Evolutionary conservation across 2,888 invertebrate species (phyloP).

Genomic region (Cataglyphis albicans): DNA sequence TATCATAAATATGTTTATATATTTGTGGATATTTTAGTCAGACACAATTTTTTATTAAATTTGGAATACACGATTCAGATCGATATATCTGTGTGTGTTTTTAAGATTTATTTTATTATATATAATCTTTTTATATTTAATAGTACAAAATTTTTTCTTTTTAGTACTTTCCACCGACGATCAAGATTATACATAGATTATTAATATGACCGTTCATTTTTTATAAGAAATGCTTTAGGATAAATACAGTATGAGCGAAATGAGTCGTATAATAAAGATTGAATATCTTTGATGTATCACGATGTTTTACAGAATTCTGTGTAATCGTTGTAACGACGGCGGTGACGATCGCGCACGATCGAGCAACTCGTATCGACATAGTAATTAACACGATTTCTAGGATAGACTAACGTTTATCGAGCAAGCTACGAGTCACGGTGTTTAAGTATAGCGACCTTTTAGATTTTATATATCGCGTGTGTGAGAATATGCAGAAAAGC

Average conservation of each 20-base stretch:
- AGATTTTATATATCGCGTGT: constrained; percentile 84
- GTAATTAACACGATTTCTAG: constrained; percentile 69
- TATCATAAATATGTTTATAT: not conserved
- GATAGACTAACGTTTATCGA: constrained; percentile 80
- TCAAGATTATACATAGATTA: constrained; percentile 17
- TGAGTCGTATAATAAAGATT: constrained; percentile 8
- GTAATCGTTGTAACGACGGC: constrained; percentile 44
- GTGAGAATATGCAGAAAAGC: constrained; percentile 77
- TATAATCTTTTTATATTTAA: not conserved
- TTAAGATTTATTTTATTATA: not conserved
- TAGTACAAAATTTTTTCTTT: not conserved
- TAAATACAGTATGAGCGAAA: constrained; percentile 21
- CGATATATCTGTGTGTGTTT: not conserved
- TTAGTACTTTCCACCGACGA: constrained; percentile 8
- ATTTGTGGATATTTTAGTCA: not conserved
- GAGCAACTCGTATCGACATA: constrained; percentile 62
- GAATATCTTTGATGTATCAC: constrained; percentile 57
- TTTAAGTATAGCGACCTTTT: constrained; percentile 83
- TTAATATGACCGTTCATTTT: constrained; percentile 26
- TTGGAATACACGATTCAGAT: not conserved
- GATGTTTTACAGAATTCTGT: constrained; percentile 57
- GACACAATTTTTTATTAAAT: constrained; percentile 1
- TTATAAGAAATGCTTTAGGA: constrained; percentile 20
- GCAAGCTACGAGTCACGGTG: constrained; percentile 82
- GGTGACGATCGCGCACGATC: constrained; percentile 52